A percentile compares a stretch with the other conserved stretches of the same genome.
Evolutionary conservation across 2,797 vertebrate species (phyloP).

Genomic region (Spondyliosoma cantharus): DNA sequence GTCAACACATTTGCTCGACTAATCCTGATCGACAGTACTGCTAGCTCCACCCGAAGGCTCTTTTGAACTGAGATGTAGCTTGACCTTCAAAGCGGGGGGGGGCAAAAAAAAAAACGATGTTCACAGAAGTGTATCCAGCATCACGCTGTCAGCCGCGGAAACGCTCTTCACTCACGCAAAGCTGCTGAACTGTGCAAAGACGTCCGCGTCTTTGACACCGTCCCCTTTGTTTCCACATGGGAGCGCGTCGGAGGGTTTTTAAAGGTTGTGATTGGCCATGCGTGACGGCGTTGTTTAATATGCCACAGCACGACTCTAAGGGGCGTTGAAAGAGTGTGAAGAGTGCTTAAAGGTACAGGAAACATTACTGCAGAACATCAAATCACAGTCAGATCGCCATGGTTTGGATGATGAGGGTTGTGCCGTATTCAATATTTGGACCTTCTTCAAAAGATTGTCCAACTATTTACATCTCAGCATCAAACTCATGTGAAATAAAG

Average conservation of each 20-base stretch:
- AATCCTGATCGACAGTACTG: constrained; percentile 20
- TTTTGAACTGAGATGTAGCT: constrained; percentile 16
- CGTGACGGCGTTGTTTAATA: background rate
- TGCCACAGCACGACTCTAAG: constrained; percentile 12
- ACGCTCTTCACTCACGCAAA: constrained; percentile 20
- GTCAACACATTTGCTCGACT: constrained; percentile 32
- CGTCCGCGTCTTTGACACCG: background rate
- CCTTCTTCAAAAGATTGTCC: background rate
- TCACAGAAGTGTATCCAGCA: constrained; percentile 31
- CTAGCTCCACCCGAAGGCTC: constrained; percentile 25
- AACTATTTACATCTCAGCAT: background rate
- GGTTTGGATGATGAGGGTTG: background rate
- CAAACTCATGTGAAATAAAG: background rate
- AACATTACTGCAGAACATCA: background rate
- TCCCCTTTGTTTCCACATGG: constrained; percentile 11
- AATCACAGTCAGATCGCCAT: background rate
- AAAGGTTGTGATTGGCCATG: constrained; percentile 32
- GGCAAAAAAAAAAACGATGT: constrained; percentile 29
- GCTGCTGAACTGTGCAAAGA: constrained; percentile 42
- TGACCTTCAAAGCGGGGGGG: constrained; percentile 44
- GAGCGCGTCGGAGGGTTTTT: constrained; percentile 11
- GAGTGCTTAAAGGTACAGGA: constrained; percentile 20
- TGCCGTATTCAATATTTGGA: background rate
- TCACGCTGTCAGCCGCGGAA: constrained; percentile 29
- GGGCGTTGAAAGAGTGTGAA: background rate